Evolutionary conservation across 2,797 vertebrate species (phyloP).

Genomic region (Emydoidea blandingii): DNA sequence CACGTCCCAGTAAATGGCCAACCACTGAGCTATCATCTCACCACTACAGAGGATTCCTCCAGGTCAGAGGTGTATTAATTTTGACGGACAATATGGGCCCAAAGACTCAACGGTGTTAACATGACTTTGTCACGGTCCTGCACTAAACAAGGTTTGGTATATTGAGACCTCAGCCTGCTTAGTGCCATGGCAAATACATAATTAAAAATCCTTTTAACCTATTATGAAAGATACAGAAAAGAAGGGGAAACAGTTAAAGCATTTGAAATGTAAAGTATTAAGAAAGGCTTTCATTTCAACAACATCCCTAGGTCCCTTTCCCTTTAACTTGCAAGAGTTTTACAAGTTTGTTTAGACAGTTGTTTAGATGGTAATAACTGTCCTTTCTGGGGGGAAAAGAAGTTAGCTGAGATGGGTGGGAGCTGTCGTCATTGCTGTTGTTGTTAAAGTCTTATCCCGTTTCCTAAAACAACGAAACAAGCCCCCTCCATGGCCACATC

Average conservation of each 20-base stretch:
- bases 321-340: neutral
- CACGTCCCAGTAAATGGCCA: neutral
- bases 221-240: neutral
- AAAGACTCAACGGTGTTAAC: neutral
- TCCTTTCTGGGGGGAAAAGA: neutral
- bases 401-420: neutral
- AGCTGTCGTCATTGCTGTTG: neutral
- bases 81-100: neutral
- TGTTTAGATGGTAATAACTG: neutral
- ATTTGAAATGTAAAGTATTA: neutral
- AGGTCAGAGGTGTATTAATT: neutral
- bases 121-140: neutral
- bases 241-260: neutral
- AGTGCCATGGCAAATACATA: neutral
- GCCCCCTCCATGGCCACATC: no score
- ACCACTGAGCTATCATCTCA: neutral
- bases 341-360: neutral
- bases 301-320: neutral
- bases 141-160: neutral
- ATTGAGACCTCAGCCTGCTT: neutral
- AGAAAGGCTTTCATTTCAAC: neutral
- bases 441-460: neutral
- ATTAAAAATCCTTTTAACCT: neutral
- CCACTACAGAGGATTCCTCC: neutral
- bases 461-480: neutral